These are phyloP conservation scores for Alectoris magna DNA, from an alignment of 2,797 vertebrate species.

Conservation along the genomic window DNA sequence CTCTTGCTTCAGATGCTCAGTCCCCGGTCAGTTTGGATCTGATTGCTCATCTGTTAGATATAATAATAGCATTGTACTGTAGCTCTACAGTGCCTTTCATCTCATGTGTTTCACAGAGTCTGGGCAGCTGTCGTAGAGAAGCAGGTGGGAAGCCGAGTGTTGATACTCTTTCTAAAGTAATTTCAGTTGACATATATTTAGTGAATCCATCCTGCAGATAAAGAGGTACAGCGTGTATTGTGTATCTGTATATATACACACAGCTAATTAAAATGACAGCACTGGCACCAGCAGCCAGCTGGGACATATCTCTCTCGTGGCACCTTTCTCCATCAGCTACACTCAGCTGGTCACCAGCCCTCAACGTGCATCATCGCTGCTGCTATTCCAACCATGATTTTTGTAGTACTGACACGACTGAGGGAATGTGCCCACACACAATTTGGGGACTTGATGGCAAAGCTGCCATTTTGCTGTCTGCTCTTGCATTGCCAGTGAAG, in stretches of 20 bases:
- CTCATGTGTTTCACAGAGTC: conserved; percentile 46
- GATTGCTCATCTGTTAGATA: conserved; percentile 67
- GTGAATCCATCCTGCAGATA: conserved; percentile 40
- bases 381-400: not conserved
- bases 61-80: not conserved
- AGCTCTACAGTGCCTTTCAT: conserved; percentile 42
- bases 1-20: conserved; percentile 51
- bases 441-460: not conserved
- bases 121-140: conserved; percentile 49
- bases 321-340: not conserved
- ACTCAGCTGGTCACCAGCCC: not conserved
- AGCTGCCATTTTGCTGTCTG: not conserved
- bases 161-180: conserved; percentile 47
- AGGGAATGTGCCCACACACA: not conserved
- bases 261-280: conserved; percentile 25
- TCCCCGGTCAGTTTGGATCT: conserved; percentile 46
- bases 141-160: conserved; percentile 49
- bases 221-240: conserved; percentile 9
- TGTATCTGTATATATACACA: not conserved
- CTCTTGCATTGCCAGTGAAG: not conserved
- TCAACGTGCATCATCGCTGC: fast-evolving
- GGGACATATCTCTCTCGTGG: not conserved
- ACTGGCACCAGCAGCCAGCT: not conserved
- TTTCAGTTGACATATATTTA: conserved; percentile 50
- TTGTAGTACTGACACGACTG: not conserved